phyloP scores from a whole-genome alignment of 2,888 invertebrate genomes.

The Magallana nippona region DNA sequence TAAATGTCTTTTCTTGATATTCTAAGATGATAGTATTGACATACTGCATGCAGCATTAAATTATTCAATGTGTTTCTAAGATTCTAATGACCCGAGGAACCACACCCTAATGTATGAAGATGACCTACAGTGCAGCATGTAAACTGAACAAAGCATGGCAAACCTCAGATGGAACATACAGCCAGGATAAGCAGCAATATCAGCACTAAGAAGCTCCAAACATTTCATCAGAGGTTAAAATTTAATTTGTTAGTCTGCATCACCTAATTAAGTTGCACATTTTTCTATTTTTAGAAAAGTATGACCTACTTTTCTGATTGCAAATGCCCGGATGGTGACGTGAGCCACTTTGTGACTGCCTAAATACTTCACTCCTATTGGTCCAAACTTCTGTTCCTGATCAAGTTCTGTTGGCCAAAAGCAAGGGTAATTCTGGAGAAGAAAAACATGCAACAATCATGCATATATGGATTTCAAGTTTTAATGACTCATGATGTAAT shows the following conservation, averaged over 20 bases:
- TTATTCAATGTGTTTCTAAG: too few species aligned
- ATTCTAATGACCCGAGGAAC: too few species aligned
- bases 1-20: too few species aligned
- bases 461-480: too few species aligned
- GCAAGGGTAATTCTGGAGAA: conserved; percentile 72
- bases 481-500: too few species aligned
- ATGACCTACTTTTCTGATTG: conserved; percentile 72
- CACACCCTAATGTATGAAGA: too few species aligned
- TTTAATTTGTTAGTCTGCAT: neutral
- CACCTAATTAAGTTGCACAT: neutral
- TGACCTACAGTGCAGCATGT: conserved; percentile 13
- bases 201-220: neutral
- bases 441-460: conserved; percentile 11
- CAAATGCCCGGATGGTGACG: conserved; percentile 72
- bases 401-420: conserved; percentile 76
- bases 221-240: too few species aligned
- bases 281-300: neutral
- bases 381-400: conserved; percentile 73
- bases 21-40: too few species aligned
- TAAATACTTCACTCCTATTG: conserved; percentile 74
- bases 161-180: neutral
- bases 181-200: conserved; percentile 1
- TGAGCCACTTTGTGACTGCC: conserved; percentile 69
- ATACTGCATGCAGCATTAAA: too few species aligned
- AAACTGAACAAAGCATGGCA: conserved; percentile 4